A percentile compares a stretch with the other conserved stretches of the same genome.
These are phyloP conservation scores for Sphecodes monilicornis DNA, from an alignment of 2,888 invertebrate genomes.

Conservation along the genomic window DNA sequence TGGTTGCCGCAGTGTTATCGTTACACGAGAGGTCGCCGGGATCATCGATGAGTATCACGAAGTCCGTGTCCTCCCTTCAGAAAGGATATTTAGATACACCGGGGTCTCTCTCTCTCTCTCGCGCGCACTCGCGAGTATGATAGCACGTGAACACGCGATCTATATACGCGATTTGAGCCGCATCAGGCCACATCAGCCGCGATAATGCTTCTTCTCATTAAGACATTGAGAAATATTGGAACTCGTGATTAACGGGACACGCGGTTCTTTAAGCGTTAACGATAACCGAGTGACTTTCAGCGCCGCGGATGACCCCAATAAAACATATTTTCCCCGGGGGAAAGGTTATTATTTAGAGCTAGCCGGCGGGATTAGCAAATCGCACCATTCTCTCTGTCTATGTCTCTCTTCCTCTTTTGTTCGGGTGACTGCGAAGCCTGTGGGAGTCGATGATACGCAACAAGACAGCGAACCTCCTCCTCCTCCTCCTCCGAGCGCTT, in stretches of 20 bases:
- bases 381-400: neutral
- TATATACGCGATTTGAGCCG: conserved; percentile 46
- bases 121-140: conserved; percentile 44
- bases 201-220: conserved; percentile 69
- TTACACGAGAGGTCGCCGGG: conserved; percentile 56
- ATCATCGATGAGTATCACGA: conserved; percentile 62
- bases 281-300: conserved; percentile 60
- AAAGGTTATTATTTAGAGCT: conserved; percentile 48
- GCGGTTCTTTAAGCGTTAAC: conserved; percentile 52
- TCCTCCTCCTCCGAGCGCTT: conserved; percentile 10
- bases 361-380: conserved; percentile 8
- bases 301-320: conserved; percentile 49
- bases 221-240: conserved; percentile 71
- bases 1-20: conserved; percentile 41
- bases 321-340: conserved; percentile 38
- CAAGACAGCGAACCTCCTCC: conserved; percentile 10
- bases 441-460: conserved; percentile 17
- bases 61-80: conserved; percentile 44
- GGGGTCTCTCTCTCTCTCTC: conserved; percentile 4
- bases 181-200: conserved; percentile 41
- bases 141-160: conserved; percentile 66
- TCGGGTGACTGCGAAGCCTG: conserved; percentile 10
- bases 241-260: conserved; percentile 62
- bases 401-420: neutral
- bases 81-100: conserved; percentile 56